Evolutionary conservation across 2,113 vertebrate genomes (phyloP).

Genomic region (Argyrosomus japonicus): DNA sequence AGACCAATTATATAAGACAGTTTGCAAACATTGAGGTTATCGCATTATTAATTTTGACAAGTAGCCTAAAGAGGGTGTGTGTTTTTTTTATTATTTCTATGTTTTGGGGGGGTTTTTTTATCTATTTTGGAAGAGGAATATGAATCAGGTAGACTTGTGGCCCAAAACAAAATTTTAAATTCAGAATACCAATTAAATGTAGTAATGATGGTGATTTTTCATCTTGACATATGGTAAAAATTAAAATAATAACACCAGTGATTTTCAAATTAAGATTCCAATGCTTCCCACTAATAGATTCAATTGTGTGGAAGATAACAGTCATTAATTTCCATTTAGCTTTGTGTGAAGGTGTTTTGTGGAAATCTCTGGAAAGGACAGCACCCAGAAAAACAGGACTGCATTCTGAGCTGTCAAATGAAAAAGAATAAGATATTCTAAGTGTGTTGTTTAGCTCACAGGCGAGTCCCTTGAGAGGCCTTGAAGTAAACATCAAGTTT

Average conservation of each 20-base stretch:
- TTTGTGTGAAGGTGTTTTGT: neutral
- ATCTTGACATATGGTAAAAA: slow-evolving; percentile 45
- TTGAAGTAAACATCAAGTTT: slow-evolving; percentile 58
- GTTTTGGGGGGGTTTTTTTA: neutral
- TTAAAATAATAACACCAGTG: slow-evolving; percentile 51
- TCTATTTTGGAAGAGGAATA: neutral
- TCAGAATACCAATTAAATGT: slow-evolving; percentile 48
- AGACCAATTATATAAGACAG: slow-evolving; percentile 50
- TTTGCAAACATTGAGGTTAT: slow-evolving; percentile 44
- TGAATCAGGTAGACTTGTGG: neutral
- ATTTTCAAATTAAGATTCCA: slow-evolving; percentile 45
- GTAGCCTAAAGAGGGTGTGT: slow-evolving; percentile 3
- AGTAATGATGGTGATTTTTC: slow-evolving; percentile 50
- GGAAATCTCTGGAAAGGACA: slow-evolving; percentile 30
- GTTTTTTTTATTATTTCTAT: neutral
- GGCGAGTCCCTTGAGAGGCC: slow-evolving; percentile 34
- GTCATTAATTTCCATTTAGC: slow-evolving; percentile 66
- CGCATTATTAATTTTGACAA: slow-evolving; percentile 41
- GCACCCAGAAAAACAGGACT: slow-evolving; percentile 24
- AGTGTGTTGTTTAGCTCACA: slow-evolving; percentile 44
- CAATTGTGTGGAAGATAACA: slow-evolving; percentile 60
- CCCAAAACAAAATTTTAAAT: neutral
- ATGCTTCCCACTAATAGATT: slow-evolving; percentile 40
- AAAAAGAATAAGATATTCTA: slow-evolving; percentile 55
- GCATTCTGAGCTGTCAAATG: slow-evolving; percentile 55